Conservation (phyloP, 2,113 vertebrate genomes). For the Miniopterus natalensis region DNA sequence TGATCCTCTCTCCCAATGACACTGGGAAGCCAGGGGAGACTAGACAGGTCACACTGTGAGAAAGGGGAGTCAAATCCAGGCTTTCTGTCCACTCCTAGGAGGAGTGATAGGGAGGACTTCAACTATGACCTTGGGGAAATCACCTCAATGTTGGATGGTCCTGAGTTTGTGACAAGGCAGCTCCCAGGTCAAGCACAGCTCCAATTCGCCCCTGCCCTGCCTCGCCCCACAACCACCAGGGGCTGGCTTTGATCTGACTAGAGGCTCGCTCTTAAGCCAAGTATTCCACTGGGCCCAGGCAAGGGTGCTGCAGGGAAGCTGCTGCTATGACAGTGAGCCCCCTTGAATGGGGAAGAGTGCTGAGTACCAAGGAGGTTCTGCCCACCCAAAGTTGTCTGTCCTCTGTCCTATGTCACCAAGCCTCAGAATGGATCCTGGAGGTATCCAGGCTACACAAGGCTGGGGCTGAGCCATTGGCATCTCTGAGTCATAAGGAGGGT, state of each 20-base stretch:
- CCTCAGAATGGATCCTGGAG: not conserved
- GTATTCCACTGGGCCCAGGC: not conserved
- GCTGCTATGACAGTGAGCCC: not conserved
- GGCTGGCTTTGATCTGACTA: not conserved
- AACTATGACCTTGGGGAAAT: not conserved
- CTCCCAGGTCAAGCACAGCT: not conserved
- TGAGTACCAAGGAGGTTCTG: not conserved
- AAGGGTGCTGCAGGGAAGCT: not conserved
- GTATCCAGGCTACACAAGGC: not conserved
- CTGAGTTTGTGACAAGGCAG: not conserved
- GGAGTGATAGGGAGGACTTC: not conserved
- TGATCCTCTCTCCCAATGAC: not conserved
- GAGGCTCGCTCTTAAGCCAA: not conserved
- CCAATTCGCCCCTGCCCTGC: not conserved
- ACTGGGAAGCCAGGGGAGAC: not conserved
- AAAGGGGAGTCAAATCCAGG: not conserved
- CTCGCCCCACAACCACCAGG: not conserved
- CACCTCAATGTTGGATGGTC: not conserved
- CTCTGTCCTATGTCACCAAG: not conserved
- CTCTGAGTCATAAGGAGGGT: slow-evolving; percentile 75
- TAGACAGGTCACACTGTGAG: not conserved
- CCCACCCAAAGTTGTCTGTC: not conserved
- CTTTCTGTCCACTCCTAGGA: not conserved
- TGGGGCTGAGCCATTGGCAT: not conserved
- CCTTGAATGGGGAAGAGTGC: not conserved